A percentile compares a stretch with the other conserved stretches of the same genome.
phyloP scores from a whole-genome alignment of 2,113 vertebrate species.

The Mesoclemmys tuberculata region DNA sequence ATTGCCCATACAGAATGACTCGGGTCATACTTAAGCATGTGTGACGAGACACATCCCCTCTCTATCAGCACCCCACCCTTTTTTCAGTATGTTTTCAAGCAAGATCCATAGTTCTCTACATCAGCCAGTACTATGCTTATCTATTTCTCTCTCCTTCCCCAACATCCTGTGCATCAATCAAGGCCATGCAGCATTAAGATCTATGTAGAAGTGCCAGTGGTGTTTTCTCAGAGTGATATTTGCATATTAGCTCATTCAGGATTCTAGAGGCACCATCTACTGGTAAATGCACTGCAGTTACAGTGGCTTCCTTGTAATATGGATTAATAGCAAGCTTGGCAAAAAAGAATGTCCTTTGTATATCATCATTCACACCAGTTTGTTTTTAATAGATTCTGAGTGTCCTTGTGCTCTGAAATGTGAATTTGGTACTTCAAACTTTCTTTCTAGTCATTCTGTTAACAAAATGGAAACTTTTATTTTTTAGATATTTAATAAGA shows the following conservation, averaged over 20 bases:
- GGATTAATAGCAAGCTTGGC: background rate
- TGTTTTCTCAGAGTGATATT: background rate
- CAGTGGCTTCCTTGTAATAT: fast-evolving
- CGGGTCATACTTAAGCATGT: background rate
- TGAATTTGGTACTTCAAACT: background rate
- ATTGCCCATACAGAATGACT: background rate
- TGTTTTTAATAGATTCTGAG: background rate
- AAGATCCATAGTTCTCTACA: background rate
- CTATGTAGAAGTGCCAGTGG: background rate
- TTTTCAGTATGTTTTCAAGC: background rate
- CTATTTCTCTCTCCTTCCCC: background rate
- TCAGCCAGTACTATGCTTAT: background rate
- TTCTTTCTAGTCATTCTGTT: background rate
- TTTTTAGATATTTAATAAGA: constrained; percentile 83
- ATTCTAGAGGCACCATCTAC: fast-evolving
- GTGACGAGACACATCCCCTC: background rate
- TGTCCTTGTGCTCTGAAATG: background rate
- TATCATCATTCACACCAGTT: fast-evolving
- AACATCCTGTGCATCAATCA: background rate
- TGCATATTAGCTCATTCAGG: background rate
- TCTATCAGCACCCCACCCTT: background rate
- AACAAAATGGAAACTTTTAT: constrained; percentile 48
- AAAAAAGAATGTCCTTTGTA: background rate
- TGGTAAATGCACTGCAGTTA: fast-evolving
- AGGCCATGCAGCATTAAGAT: background rate